Base-by-base conservation (phyloP, 2,888 invertebrate genomes). In the Cataglyphis cursor region DNA sequence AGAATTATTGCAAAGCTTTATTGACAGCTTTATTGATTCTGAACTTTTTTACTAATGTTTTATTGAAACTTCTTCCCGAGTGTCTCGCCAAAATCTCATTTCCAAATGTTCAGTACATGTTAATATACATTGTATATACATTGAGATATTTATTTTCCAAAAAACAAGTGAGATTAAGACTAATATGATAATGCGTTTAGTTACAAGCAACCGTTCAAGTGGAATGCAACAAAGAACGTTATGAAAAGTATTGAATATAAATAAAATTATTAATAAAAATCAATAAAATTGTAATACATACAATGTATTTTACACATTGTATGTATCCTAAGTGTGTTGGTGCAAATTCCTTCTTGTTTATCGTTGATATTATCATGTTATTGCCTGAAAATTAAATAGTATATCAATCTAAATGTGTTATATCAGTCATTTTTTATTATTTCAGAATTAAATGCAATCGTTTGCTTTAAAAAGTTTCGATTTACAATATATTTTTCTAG, bases 301-400 rank as follows among this genome's bases (percentile, higher is more conserved):
- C 54, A 35, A 6, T 35, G 70, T 24, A 24, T 35, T 31, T 48
- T n/a, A 68, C 12, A 41, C 44, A 44, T 21, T 28, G 10, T 15
- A 61, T 18, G 9, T 28, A 18, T n/a, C 8, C 9, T 31, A 61
- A 51, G 51, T 31, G 59, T 59, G 61, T 61, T 31, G 59, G n/a
- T n/a, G 31, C 21, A 31, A 74, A 48, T 74, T 59, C 28, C 41
- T 72, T 21, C 51, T 73, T 18, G 41, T 38, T n/a, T 35, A 21
- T 57, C 5, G 38, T 59, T 18, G 57, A 57, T 21, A 18, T 54
- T 54, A 8, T 31, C 31, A 12, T 44, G 15, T 59, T 73, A 74
- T 64, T 75, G 62, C 74, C 74, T 35, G 44, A 74, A 9, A 15
- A 74, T 10, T 15, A 48, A 48, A 48, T 48, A 48, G 18, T 51